These are phyloP conservation scores for Adelosebastes latens DNA, from an alignment of 2,797 vertebrate genomes.

Conservation along the genomic window DNA sequence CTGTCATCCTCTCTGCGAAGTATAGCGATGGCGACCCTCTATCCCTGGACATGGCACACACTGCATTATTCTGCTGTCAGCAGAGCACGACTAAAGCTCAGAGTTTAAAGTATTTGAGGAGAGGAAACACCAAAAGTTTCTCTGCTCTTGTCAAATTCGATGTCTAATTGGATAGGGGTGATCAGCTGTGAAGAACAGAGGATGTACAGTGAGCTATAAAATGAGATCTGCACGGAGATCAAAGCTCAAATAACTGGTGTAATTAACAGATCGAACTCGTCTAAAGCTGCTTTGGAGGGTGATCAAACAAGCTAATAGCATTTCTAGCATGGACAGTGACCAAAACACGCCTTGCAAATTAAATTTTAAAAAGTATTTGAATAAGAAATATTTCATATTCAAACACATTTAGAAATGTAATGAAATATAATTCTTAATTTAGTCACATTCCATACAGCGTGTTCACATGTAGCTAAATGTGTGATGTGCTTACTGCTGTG, in stretches of 20 bases:
- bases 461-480: slow-evolving; percentile 21
- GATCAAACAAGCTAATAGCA: slow-evolving; percentile 46
- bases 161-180: slow-evolving; percentile 80
- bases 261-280: slow-evolving; percentile 56
- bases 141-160: slow-evolving; percentile 65
- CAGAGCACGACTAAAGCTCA: slow-evolving; percentile 67
- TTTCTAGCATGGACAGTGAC: background rate
- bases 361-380: background rate
- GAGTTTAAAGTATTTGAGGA: slow-evolving; percentile 51
- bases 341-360: background rate
- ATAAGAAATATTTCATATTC: background rate
- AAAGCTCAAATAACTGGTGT: slow-evolving; percentile 65
- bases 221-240: slow-evolving; percentile 59
- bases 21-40: slow-evolving; percentile 52
- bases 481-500: slow-evolving; percentile 3
- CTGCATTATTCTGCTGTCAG: slow-evolving; percentile 76
- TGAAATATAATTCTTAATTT: background rate
- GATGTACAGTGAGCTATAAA: slow-evolving; percentile 53
- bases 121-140: slow-evolving; percentile 56
- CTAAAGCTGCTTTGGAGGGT: slow-evolving; percentile 29
- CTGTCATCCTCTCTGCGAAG: slow-evolving; percentile 29
- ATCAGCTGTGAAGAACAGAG: slow-evolving; percentile 58
- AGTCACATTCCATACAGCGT: background rate
- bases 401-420: background rate
- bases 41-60: slow-evolving; percentile 55